phyloP scores from a whole-genome alignment of 2,888 invertebrate species.

The Cryptocephalus moraei region DNA sequence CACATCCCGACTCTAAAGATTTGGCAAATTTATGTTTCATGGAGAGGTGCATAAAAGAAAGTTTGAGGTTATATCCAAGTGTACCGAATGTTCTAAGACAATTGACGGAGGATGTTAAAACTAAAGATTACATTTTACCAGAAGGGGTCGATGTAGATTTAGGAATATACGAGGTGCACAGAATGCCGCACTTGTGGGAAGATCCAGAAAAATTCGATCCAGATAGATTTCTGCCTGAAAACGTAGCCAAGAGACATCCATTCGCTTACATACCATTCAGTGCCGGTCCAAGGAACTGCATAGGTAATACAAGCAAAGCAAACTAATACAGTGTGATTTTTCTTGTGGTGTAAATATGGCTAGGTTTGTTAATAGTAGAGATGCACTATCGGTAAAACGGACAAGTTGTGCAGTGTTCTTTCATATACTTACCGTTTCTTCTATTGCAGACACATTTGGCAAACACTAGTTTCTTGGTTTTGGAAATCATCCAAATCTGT shows the following conservation, averaged over 20 bases:
- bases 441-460: too few species aligned
- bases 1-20: slow-evolving; percentile 36
- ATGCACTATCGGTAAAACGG: too few species aligned
- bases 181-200: slow-evolving; percentile 49
- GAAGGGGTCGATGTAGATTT: slow-evolving; percentile 37
- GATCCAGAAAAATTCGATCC: slow-evolving; percentile 56
- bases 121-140: slow-evolving; percentile 38
- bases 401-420: too few species aligned
- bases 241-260: background rate
- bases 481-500: too few species aligned
- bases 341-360: too few species aligned
- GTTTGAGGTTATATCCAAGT: slow-evolving; percentile 41
- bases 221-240: slow-evolving; percentile 54
- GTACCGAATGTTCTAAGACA: slow-evolving; percentile 51
- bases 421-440: too few species aligned
- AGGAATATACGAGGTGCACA: slow-evolving; percentile 48
- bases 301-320: too few species aligned
- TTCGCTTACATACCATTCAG: too few species aligned
- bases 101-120: slow-evolving; percentile 11
- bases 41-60: slow-evolving; percentile 50
- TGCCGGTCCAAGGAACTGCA: too few species aligned
- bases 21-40: slow-evolving; percentile 51
- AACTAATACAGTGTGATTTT: too few species aligned
- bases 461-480: too few species aligned
- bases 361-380: too few species aligned